Base-by-base conservation (phyloP, 2,113 vertebrate species). In the Salvelinus sp. region DNA sequence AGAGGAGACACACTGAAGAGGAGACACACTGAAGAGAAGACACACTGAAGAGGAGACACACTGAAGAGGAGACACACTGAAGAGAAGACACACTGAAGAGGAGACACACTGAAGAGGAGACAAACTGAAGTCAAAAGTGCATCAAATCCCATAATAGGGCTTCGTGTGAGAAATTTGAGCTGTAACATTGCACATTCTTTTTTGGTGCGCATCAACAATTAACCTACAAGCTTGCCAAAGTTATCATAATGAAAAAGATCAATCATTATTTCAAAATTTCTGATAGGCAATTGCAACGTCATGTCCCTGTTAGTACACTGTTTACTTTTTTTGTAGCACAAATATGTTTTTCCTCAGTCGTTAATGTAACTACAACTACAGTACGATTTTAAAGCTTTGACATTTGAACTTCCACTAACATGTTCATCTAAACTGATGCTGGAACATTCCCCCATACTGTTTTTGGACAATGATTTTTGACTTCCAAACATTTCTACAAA, bases 201-300 rank as follows among this genome's bases (percentile, higher is more conserved):
- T 88, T 86, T 83, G 81, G 92, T 88, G 89, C 91, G 89, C 91
- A 91, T 87, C 47, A 74, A 89, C 83, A 83, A 74, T 73, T 62
- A 88, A 79, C 74, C 78, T 88, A 83, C 78, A 68, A 79, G 86
- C 84, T 92, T 92, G 91, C 92, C 92, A 93, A 93, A 93, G 90
- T 88, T 83, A 80, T 58, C 44, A 71, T 69, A 4, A 2, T 44
- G 47, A 44, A 69, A 60, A 76, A 72, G 13, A 80, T 86, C 82
- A 81, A 75, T 84, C 82, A 82, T 81, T 13, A 66, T 66, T 76
- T 83, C 7, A 64, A 63, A 14, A 27, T 44, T 85, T 87, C 76
- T 83, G 83, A 73, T 58, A 28, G 64, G 44, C 70, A 54, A 67
- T 62, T 33, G 10, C 54, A 50, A 72, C 73, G 69, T 82, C 63